Evolutionary conservation across 1,140 invertebrate genomes (phyloP).

Genomic region (Lordiphosa mommai): DNA sequence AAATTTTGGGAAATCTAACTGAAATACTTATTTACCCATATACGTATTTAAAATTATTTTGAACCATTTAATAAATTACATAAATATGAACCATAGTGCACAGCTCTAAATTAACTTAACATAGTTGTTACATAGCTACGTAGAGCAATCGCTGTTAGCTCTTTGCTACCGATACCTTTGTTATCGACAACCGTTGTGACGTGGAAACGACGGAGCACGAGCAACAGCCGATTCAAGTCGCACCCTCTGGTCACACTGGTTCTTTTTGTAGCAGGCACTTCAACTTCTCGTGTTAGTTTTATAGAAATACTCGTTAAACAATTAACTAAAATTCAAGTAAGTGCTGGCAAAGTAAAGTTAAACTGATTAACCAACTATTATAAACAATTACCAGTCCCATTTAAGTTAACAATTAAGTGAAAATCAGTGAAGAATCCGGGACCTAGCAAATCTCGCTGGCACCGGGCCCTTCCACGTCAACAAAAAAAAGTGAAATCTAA

Average conservation of each 20-base stretch:
- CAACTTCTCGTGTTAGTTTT: slow-evolving; percentile 24
- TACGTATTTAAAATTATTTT: no score
- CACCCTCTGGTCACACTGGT: background rate
- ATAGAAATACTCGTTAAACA: slow-evolving; percentile 27
- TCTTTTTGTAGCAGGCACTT: background rate
- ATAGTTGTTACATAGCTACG: no score
- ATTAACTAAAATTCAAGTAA: slow-evolving; percentile 51
- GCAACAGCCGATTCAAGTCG: slow-evolving; percentile 2
- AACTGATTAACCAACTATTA: background rate
- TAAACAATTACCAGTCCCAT: background rate
- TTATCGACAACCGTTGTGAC: slow-evolving; percentile 13
- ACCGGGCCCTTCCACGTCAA: slow-evolving; percentile 68
- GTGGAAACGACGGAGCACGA: slow-evolving; percentile 12
- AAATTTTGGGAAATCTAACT: no score
- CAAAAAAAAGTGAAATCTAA: slow-evolving; percentile 53
- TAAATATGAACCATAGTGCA: no score
- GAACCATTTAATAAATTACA: no score
- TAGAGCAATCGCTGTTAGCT: no score
- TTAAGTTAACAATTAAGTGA: slow-evolving; percentile 6
- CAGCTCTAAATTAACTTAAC: no score
- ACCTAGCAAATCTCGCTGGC: slow-evolving; percentile 6
- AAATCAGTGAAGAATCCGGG: background rate
- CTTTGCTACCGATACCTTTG: slow-evolving; percentile 5
- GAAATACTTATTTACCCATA: no score
- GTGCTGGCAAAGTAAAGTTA: slow-evolving; percentile 22